These are phyloP conservation scores for Notothenia coriiceps DNA, from an alignment of 2,113 vertebrate genomes.

Conservation along the genomic window DNA sequence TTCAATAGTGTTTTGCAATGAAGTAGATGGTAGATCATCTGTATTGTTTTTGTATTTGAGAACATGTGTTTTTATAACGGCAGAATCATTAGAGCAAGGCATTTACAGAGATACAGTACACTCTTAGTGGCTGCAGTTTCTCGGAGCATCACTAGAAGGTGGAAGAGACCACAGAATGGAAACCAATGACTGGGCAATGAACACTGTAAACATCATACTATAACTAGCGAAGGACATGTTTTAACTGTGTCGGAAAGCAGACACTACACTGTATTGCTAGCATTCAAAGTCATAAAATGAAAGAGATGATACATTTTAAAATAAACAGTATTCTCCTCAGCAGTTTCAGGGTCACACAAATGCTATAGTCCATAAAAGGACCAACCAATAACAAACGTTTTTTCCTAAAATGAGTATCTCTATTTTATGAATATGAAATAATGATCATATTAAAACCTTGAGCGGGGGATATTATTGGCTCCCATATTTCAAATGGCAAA, in stretches of 20 bases:
- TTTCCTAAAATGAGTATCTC: background rate
- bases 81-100: background rate
- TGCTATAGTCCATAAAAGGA: background rate
- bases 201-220: background rate
- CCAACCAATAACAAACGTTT: background rate
- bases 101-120: background rate
- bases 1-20: too few relatives aligned
- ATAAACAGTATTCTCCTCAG: background rate
- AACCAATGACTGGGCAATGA: background rate
- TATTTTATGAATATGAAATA: conserved; percentile 3
- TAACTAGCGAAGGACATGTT: too few relatives aligned
- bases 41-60: background rate
- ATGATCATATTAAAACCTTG: conserved; percentile 1
- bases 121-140: background rate
- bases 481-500: background rate
- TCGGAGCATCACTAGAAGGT: conserved; percentile 36
- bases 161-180: conserved; percentile 25
- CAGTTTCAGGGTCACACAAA: background rate
- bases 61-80: background rate
- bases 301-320: too few relatives aligned
- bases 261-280: too few relatives aligned
- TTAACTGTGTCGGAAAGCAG: too few relatives aligned
- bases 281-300: too few relatives aligned
- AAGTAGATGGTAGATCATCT: too few relatives aligned
- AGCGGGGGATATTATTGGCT: conserved; percentile 20